Base-by-base conservation (phyloP, 1,140 invertebrate genomes). In the Ruditapes philippinarum region DNA sequence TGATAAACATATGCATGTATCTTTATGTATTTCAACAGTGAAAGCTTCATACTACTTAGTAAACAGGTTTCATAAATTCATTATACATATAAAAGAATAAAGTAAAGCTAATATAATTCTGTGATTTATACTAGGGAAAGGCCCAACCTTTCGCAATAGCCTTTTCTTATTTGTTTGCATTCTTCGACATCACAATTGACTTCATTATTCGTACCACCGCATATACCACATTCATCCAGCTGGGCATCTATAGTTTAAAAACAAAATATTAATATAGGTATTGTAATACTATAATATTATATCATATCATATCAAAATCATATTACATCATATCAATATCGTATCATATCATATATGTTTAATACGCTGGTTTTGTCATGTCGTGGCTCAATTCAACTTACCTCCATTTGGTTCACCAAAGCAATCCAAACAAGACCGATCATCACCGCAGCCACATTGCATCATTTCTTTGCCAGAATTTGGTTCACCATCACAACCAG, bases 361-460 rank as follows among this genome's bases (percentile, higher is more conserved):
- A n/a, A n/a, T n/a, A n/a, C n/a, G n/a, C n/a, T n/a, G n/a, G n/a
- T n/a, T n/a, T n/a, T n/a, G n/a, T n/a, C n/a, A n/a, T n/a, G n/a
- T n/a, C n/a, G n/a, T n/a, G n/a, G n/a, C n/a, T n/a, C n/a, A n/a
- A 22, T 22, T 12, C 49, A 51, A 9, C 9, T 12, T 76, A 79
- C 74, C 74, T 79, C 74, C 74, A 14, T 79, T 45, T 22, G 74
- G 40, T n/a, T 22, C 17, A 28, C 31, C 40, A 19, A 25, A 19
- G 25, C 74, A 79, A 79, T 79, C 74, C 22, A 49, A 11, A 28
- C 74, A 79, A 5, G 38, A 17, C 3, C 5, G 1, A 0, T 49
- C 40, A 25, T 49, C 74, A 49, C 74, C 74, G 33, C 74, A 79
- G 25, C 74, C 74, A 51, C 74, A 79, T 17, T 5, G 38, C 11